Percentiles rank a stretch among this genome's conserved stretches.
phyloP scores from a whole-genome alignment of 2,888 invertebrate genomes.

The Pseudococcus jackbeardsleyi region DNA sequence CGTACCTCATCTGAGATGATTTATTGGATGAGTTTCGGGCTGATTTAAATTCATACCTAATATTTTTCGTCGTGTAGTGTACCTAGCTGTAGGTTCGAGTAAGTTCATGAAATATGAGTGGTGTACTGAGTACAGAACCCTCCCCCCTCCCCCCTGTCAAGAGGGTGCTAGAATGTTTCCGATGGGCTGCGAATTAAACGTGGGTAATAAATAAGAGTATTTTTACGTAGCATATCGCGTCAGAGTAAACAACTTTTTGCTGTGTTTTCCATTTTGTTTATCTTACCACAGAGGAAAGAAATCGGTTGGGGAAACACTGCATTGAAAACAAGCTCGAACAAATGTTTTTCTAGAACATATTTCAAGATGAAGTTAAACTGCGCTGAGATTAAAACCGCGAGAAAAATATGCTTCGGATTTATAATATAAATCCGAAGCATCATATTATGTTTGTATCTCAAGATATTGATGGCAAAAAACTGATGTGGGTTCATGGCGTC shows the following conservation, averaged over 20 bases:
- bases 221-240: background rate
- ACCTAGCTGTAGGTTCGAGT: background rate
- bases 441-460: too few relatives aligned
- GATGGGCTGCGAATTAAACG: background rate
- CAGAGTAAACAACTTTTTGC: background rate
- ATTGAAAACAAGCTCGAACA: background rate
- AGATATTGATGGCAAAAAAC: too few relatives aligned
- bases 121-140: background rate
- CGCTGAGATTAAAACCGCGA: conserved; percentile 3
- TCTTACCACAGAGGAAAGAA: background rate
- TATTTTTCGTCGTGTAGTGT: background rate
- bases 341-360: background rate
- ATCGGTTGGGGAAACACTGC: background rate
- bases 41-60: conserved; percentile 26
- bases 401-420: background rate
- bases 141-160: background rate
- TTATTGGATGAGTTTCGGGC: conserved; percentile 15
- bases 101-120: background rate
- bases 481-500: too few relatives aligned
- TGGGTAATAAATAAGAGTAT: background rate
- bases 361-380: conserved; percentile 26
- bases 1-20: background rate
- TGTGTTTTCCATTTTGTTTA: conserved; percentile 31
- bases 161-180: background rate
- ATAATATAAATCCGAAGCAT: too few relatives aligned